Evolutionary conservation across 2,797 vertebrate species (phyloP).

Genomic region (Tapirus indicus): DNA sequence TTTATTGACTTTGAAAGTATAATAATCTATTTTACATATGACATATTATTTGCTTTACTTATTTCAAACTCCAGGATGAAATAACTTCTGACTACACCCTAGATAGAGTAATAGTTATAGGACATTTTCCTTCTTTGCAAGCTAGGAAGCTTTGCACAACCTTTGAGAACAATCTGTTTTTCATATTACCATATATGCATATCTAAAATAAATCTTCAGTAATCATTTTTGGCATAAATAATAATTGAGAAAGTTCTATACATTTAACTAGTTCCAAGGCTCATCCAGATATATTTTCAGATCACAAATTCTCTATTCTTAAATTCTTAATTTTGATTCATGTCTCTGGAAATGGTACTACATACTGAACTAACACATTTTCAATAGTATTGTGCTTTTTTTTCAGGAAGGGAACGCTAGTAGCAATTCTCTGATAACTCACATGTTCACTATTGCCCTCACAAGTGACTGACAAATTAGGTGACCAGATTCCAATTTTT

Average conservation of each 20-base stretch:
- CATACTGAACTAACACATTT: neutral
- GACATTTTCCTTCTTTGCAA: neutral
- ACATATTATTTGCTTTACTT: neutral
- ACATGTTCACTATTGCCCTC: neutral
- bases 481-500: neutral
- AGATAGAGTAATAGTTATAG: neutral
- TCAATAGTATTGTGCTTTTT: neutral
- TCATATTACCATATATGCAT: neutral
- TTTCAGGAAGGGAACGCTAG: neutral
- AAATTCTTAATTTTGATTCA: slow-evolving; percentile 1
- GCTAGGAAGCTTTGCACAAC: neutral
- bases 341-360: neutral
- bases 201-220: neutral
- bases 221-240: neutral
- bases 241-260: neutral
- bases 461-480: neutral
- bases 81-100: neutral
- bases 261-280: neutral
- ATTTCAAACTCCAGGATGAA: slow-evolving; percentile 11
- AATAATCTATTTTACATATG: neutral
- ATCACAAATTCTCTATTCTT: neutral
- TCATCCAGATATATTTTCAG: neutral
- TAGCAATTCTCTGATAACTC: neutral
- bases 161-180: neutral
- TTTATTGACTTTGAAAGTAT: neutral